These are phyloP conservation scores for Chaetodon auriga DNA, from an alignment of 2,113 vertebrate species.

Conservation along the genomic window DNA sequence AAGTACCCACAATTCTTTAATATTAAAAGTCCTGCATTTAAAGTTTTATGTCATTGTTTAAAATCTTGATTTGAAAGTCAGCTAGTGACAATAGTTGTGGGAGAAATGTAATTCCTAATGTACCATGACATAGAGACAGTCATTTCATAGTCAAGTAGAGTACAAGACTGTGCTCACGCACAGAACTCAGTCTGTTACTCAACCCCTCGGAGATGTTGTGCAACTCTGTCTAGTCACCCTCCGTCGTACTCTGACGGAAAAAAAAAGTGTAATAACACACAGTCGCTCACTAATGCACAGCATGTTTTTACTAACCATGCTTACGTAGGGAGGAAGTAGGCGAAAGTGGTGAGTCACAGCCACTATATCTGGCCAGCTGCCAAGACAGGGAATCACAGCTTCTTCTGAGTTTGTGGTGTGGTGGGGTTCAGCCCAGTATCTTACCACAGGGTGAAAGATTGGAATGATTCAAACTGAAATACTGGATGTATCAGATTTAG, in stretches of 20 bases:
- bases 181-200: conserved; percentile 7
- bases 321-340: conserved; percentile 37
- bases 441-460: too few species aligned
- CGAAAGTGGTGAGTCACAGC: conserved; percentile 39
- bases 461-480: too few species aligned
- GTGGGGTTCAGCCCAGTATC: too few species aligned
- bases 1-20: too few species aligned
- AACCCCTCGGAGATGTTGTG: conserved; percentile 8
- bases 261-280: not conserved
- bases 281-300: conserved; percentile 7
- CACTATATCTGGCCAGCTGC: conserved; percentile 44
- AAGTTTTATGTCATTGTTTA: too few species aligned
- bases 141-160: too few species aligned
- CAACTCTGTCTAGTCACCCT: conserved; percentile 18
- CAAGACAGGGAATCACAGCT: conserved; percentile 7
- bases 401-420: not conserved
- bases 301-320: not conserved
- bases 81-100: too few species aligned
- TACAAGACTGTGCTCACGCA: not conserved
- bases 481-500: too few species aligned
- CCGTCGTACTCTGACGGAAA: not conserved
- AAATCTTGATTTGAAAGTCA: too few species aligned
- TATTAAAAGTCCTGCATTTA: too few species aligned
- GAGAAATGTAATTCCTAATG: too few species aligned
- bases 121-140: too few species aligned